These are phyloP conservation scores for Choloepus didactylus DNA, from an alignment of 2,797 vertebrate species.

Conservation along the genomic window DNA sequence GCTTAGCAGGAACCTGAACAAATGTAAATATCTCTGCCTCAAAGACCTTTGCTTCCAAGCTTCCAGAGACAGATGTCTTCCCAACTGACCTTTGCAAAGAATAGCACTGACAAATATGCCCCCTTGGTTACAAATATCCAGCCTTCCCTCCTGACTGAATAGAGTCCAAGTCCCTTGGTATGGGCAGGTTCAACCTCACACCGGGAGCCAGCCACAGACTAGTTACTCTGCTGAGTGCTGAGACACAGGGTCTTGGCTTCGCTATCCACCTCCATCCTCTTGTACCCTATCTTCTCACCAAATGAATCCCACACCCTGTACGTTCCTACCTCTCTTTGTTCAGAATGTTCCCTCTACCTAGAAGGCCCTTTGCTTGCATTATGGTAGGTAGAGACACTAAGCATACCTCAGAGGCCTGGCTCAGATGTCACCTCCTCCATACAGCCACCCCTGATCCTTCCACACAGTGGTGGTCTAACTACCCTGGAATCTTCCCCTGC, in stretches of 20 bases:
- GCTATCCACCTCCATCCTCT: neutral
- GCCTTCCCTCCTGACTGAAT: neutral
- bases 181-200: neutral
- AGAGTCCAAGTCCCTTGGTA: neutral
- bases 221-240: neutral
- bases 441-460: neutral
- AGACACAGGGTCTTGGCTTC: neutral
- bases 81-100: neutral
- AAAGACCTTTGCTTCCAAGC: neutral
- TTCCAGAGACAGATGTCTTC: neutral
- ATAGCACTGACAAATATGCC: neutral
- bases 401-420: neutral
- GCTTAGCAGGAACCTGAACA: neutral
- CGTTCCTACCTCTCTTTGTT: neutral
- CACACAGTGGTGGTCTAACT: neutral
- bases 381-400: neutral
- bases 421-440: neutral
- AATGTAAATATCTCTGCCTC: neutral
- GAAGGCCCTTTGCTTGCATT: neutral
- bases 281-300: neutral
- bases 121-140: neutral
- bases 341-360: neutral
- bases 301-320: neutral
- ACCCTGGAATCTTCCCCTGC: neutral
- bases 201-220: neutral